Conservation (phyloP, 2,888 invertebrate species). For the Eudemis profundana region DNA sequence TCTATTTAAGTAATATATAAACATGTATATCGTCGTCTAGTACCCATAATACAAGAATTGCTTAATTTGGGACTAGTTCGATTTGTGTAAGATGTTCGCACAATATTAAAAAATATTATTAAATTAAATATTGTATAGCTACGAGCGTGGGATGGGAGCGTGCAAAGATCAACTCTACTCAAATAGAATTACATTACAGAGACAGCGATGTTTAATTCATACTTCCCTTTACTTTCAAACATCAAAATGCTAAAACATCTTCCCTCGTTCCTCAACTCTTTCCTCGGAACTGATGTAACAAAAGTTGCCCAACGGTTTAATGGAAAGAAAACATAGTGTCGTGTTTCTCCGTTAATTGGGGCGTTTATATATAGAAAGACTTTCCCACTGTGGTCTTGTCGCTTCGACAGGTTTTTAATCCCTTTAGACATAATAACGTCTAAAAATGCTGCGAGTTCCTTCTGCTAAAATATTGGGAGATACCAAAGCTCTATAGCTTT, state of each 20-base stretch:
- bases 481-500: neutral
- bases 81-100: no score
- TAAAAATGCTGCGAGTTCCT: neutral
- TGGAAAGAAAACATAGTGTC: constrained; percentile 63
- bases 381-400: constrained; percentile 57
- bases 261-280: neutral
- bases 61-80: no score
- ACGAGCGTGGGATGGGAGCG: no score
- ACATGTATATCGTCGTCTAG: no score
- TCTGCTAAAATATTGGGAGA: neutral
- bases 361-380: constrained; percentile 64
- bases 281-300: constrained; percentile 29
- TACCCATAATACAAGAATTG: no score
- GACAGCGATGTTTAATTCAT: no score
- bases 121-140: no score
- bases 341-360: constrained; percentile 65
- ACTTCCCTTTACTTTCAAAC: neutral
- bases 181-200: no score
- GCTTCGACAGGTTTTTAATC: constrained; percentile 48
- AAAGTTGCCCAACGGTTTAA: constrained; percentile 50
- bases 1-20: no score
- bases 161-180: no score
- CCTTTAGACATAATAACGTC: neutral
- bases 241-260: neutral
- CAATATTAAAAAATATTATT: no score